Evolutionary conservation across 2,797 vertebrate genomes (phyloP), one percentile per base, ranked within the genome.

Genomic region (Pterois miles): DNA sequence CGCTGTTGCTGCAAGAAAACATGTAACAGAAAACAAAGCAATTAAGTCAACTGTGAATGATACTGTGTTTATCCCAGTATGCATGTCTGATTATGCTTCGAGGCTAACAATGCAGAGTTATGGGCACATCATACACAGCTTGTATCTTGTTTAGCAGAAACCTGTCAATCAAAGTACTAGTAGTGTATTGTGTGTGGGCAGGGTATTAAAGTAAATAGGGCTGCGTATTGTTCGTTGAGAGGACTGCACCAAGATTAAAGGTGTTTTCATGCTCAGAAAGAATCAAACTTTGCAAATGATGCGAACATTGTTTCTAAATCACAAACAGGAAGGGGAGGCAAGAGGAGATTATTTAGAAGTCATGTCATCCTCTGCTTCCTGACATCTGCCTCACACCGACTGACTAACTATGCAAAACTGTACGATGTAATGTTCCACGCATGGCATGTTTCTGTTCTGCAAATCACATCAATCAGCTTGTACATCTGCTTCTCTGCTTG

Each of bases 401-500:
- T 78, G 81, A 81, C 70, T 83, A 70, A 84, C 76, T 81, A 56
- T 74, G 76, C 80, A 75, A 79, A 84, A 81, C 68, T 59, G 29
- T 29, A 54, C 33, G 66, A 72, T 81, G 33, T 80, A 86, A 89
- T 73, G 83, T 71, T 81, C 43, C 76, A 82, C 22, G 72, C 79
- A 74, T 74, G 84, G 43, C 27, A 66, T 2, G 73, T 23, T 78
- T 84, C 73, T 92, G 76, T 85, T 89, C 68, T 71, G 65, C 87
- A 87, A 84, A 90, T 90, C 79, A 81, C 79, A 90, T 89, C 81
- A 89, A 81, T 91, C 88, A 89, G 60, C 71, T 31, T 34, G 72
- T 87, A 74, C 92, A 91, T 92, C 90, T 91, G 87, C 73, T 81
- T 74, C 90, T 77, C 82, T 76, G 82, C 85, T 85, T 85, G 76